phyloP scores from a whole-genome alignment of 2,113 vertebrate species.

The Porphyrio hochstetteri region DNA sequence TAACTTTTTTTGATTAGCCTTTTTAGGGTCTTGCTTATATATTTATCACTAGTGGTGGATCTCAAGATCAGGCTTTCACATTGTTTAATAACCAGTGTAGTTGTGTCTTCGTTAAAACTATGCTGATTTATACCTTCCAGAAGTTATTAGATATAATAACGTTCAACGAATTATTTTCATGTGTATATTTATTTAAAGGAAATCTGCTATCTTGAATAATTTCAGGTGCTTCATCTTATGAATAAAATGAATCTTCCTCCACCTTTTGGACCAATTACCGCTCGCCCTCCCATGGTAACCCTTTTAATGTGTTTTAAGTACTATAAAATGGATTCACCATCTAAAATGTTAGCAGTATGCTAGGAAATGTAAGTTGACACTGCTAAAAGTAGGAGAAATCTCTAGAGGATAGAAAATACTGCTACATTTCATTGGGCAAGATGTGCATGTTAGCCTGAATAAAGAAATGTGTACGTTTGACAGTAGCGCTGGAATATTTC shows the following conservation, averaged over 20 bases:
- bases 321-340: not conserved
- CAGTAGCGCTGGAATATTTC: not conserved
- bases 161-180: not conserved
- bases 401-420: not conserved
- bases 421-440: not conserved
- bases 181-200: not conserved
- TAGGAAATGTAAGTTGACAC: not conserved
- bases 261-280: constrained; percentile 91
- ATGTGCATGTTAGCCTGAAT: not conserved
- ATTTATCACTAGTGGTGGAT: not conserved
- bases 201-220: not conserved
- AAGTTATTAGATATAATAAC: not conserved
- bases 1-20: not conserved
- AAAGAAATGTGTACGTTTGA: not conserved
- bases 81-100: not conserved
- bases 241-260: constrained; percentile 98
- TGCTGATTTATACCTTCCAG: not conserved
- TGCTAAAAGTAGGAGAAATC: not conserved
- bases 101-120: not conserved
- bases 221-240: constrained; percentile 97
- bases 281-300: constrained; percentile 89
- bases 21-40: not conserved
- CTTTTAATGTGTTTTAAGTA: not conserved
- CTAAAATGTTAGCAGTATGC: not conserved
- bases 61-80: not conserved